phyloP scores from a whole-genome alignment of 2,888 invertebrate genomes.

The Pollenia labialis region DNA sequence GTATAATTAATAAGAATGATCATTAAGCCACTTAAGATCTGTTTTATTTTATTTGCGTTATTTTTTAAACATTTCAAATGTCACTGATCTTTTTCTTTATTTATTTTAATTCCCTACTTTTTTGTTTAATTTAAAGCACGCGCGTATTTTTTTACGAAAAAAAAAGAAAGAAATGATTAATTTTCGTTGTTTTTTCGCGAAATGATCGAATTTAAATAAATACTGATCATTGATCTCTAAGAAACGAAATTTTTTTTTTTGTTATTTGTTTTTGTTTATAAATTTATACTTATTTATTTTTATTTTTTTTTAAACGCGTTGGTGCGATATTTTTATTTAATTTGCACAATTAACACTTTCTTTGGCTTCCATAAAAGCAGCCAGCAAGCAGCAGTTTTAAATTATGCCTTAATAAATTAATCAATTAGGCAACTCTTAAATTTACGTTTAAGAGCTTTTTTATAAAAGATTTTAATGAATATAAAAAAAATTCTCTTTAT shows the following conservation, averaged over 20 bases:
- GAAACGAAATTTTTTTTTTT: conserved; percentile 20
- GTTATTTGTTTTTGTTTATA: conserved; percentile 30
- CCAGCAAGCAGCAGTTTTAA: not conserved
- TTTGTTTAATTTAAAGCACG: conserved; percentile 58
- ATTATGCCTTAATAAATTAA: conserved; percentile 4
- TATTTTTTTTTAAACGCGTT: conserved; percentile 26
- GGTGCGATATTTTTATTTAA: conserved; percentile 33
- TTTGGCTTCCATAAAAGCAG: conserved; percentile 8
- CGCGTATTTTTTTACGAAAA: conserved; percentile 32
- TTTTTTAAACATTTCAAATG: conserved; percentile 52
- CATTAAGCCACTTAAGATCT: not conserved
- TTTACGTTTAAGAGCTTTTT: conserved; percentile 23
- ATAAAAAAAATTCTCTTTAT: conserved; percentile 14
- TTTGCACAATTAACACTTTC: conserved; percentile 59
- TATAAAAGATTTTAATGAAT: not conserved
- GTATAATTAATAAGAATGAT: conserved; percentile 15
- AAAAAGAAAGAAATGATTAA: conserved; percentile 7
- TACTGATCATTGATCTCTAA: conserved; percentile 60
- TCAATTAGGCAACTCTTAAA: conserved; percentile 38
- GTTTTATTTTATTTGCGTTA: conserved; percentile 19
- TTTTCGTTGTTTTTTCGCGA: conserved; percentile 19
- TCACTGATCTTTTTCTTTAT: conserved; percentile 65
- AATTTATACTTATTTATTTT: conserved; percentile 17
- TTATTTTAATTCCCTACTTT: not conserved
- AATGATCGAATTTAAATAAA: conserved; percentile 54